Base-by-base conservation (phyloP, 37 sponge, comb jelly and placozoan species). In the Axinella damicornis region DNA sequence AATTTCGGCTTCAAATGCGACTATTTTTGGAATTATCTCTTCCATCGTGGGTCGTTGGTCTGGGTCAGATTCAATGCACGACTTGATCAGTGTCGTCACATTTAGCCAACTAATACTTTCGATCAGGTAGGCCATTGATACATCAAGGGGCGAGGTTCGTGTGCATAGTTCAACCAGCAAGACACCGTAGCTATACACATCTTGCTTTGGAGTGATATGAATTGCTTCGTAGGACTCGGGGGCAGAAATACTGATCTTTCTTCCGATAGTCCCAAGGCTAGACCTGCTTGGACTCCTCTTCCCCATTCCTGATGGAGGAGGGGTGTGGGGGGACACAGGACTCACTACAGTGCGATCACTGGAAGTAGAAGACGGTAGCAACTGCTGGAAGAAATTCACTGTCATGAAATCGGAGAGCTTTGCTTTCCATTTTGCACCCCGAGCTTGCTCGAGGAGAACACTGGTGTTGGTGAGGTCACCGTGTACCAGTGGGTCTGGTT, bases 381-480 rank as follows among this genome's bases (percentile, higher is more conserved):
- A 58, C 18, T 86, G 77, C 9, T 55, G 20, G 25, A 77, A 73
- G 74, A 87, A 88, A 32, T 84, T 88, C 41, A 92, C 86, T 21
- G 95, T 87, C 65, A 91, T 88, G 66, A 81, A 94, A 67, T 91
- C 91, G 14, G 71, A 83, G n/a, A 94, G 78, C 61, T 94, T 94
- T 37, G 95, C 92, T 53, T 58, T 76, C 92, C 88, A 85, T 5
- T 53, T 36, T 4, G 36, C 34, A 9, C 83, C 82, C 11, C 40
- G 28, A 11, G 21, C 39, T 16, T 85, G 53, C 58, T 88, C 69
- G 19, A 94, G 72, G 12, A 91, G 77, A 1, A 94, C 89, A 77
- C 92, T 85, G 55, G 86, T 84, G 61, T 86, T 88, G 68, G 88
- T 94, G 69, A 94, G 75, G 53, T 94, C 95, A 14, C 95, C 85